phyloP scores from a whole-genome alignment of 2,797 vertebrate genomes.

The Chloroceryle inda region DNA sequence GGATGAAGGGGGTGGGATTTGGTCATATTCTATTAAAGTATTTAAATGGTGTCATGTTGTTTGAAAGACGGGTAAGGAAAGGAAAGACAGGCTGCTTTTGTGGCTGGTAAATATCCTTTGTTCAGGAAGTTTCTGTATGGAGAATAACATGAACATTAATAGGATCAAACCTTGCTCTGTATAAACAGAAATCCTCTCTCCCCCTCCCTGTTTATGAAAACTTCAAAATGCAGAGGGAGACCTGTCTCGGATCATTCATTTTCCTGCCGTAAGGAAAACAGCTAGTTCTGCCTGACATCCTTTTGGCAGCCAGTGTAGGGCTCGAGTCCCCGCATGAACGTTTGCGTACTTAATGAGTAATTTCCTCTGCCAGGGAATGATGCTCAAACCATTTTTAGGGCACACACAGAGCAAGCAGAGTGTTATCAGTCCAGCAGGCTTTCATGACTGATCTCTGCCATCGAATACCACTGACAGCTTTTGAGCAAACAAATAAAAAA shows the following conservation, averaged over 20 bases:
- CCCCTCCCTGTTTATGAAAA: neutral
- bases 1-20: neutral
- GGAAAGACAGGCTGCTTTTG: constrained; percentile 1
- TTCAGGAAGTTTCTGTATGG: neutral
- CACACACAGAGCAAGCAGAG: rapidly evolving
- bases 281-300: constrained; percentile 23
- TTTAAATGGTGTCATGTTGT: neutral
- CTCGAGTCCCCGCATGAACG: neutral
- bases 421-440: neutral
- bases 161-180: neutral
- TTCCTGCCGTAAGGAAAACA: neutral
- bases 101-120: constrained; percentile 53
- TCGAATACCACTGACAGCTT: neutral
- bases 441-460: neutral
- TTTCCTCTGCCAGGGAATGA: constrained; percentile 7
- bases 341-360: constrained; percentile 34
- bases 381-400: neutral
- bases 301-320: neutral
- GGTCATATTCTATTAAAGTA: neutral
- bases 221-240: constrained; percentile 10
- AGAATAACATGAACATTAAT: constrained; percentile 1
- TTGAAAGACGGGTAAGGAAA: constrained; percentile 13
- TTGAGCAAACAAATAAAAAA: constrained; percentile 2
- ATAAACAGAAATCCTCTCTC: constrained; percentile 24
- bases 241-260: neutral